These are phyloP conservation scores for Neopipo cinnamomea DNA, from an alignment of 2,113 vertebrate species.

Conservation along the genomic window DNA sequence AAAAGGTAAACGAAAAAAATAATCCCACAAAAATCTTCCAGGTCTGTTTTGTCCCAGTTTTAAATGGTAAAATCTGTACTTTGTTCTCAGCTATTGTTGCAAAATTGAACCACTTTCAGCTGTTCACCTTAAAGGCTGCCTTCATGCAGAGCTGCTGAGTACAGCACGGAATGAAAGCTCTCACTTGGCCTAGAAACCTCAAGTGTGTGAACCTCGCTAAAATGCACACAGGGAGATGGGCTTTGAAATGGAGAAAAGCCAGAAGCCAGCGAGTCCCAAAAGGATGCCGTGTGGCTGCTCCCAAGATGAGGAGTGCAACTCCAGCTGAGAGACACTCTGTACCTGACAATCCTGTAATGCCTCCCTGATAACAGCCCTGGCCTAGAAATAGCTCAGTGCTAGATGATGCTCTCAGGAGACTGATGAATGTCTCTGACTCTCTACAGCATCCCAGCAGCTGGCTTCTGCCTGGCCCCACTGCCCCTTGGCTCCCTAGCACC, in stretches of 20 bases:
- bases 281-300: not conserved
- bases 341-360: not conserved
- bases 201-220: not conserved
- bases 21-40: not conserved
- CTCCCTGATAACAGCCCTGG: not conserved
- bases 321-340: not conserved
- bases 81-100: conserved; percentile 39
- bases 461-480: not conserved
- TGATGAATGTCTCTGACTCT: not conserved
- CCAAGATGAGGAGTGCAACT: accelerated
- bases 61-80: conserved; percentile 12
- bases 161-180: not conserved
- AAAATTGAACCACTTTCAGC: conserved; percentile 37
- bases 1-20: not conserved
- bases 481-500: not conserved
- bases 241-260: not conserved
- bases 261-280: not conserved
- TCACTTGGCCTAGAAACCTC: conserved; percentile 6
- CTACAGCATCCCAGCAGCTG: not conserved
- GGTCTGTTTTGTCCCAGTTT: conserved; percentile 34
- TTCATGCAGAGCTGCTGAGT: not conserved
- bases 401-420: not conserved
- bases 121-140: conserved; percentile 23
- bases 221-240: not conserved
- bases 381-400: not conserved